These are phyloP conservation scores for Archivesica marissinica DNA, from an alignment of 1,140 invertebrate genomes.

Conservation along the genomic window DNA sequence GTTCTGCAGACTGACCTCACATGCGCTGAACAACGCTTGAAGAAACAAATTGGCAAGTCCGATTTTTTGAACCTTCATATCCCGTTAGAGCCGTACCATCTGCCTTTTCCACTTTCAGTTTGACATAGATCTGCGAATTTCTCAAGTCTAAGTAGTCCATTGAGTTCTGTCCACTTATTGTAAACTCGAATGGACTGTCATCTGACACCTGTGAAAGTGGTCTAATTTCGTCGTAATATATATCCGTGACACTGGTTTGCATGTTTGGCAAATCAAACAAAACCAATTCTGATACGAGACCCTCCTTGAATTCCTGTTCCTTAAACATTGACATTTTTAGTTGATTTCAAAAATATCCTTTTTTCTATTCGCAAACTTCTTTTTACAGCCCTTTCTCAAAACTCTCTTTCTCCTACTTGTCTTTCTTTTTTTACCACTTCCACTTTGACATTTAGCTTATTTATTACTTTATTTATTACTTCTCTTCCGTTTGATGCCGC, in stretches of 20 bases:
- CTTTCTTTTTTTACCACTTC: background rate
- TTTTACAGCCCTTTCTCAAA: too few relatives aligned
- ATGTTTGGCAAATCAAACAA: slow-evolving; percentile 57
- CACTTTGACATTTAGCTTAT: background rate
- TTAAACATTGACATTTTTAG: slow-evolving; percentile 33
- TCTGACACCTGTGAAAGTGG: slow-evolving; percentile 19
- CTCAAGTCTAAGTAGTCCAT: slow-evolving; percentile 62
- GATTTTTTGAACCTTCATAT: slow-evolving; percentile 31
- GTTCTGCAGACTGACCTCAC: slow-evolving; percentile 46
- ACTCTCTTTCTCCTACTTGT: background rate
- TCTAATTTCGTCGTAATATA: slow-evolving; percentile 56
- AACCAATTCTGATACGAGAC: slow-evolving; percentile 28
- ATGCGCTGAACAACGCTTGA: slow-evolving; percentile 52
- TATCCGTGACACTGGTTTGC: slow-evolving; percentile 43
- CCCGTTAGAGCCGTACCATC: slow-evolving; percentile 20
- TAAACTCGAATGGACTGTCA: slow-evolving; percentile 29
- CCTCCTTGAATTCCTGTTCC: slow-evolving; percentile 5
- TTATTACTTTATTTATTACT: background rate
- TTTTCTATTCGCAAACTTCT: too few relatives aligned
- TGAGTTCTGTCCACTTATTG: slow-evolving; percentile 54
- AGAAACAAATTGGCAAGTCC: slow-evolving; percentile 58
- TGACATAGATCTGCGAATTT: slow-evolving; percentile 36
- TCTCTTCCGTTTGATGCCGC: background rate
- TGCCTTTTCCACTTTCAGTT: slow-evolving; percentile 43
- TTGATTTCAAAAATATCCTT: slow-evolving; percentile 50